Conservation (phyloP, 2,888 invertebrate species). For the Melolontha melolontha region DNA sequence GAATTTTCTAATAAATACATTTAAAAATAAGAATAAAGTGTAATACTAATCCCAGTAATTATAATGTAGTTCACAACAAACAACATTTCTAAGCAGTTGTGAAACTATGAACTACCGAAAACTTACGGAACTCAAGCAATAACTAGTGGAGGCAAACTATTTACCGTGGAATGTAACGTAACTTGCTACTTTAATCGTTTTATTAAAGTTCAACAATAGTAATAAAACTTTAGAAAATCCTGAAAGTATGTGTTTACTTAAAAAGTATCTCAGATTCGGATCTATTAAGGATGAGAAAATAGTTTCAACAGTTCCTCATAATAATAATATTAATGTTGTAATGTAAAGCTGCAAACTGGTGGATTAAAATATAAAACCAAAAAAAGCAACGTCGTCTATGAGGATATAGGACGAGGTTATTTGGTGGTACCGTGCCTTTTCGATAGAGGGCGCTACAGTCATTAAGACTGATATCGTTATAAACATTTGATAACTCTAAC, state of each 20-base stretch:
- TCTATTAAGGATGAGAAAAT: too few species aligned
- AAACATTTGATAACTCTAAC: too few species aligned
- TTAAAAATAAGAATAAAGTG: slow-evolving; percentile 9
- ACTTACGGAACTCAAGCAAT: slow-evolving; percentile 22
- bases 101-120: slow-evolving; percentile 29
- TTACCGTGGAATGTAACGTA: slow-evolving; percentile 21
- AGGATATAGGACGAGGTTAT: too few species aligned
- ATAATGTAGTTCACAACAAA: slow-evolving; percentile 21
- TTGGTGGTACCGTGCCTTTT: too few species aligned
- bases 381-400: too few species aligned
- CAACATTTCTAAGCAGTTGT: slow-evolving; percentile 13
- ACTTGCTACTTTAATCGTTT: slow-evolving; percentile 12
- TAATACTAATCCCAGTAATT: slow-evolving; percentile 21
- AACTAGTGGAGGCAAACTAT: slow-evolving; percentile 32
- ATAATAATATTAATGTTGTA: too few species aligned
- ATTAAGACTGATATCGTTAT: too few species aligned
- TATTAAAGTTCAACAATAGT: slow-evolving; percentile 19
- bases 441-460: too few species aligned
- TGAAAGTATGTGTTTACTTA: not conserved
- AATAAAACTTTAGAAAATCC: slow-evolving; percentile 16
- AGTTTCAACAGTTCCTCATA: too few species aligned
- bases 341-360: too few species aligned
- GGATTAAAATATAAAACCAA: too few species aligned
- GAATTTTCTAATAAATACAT: not conserved
- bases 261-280: too few species aligned